Evolutionary conservation across 1,140 invertebrate genomes (phyloP).

Genomic region (Phthorimaea operculella): DNA sequence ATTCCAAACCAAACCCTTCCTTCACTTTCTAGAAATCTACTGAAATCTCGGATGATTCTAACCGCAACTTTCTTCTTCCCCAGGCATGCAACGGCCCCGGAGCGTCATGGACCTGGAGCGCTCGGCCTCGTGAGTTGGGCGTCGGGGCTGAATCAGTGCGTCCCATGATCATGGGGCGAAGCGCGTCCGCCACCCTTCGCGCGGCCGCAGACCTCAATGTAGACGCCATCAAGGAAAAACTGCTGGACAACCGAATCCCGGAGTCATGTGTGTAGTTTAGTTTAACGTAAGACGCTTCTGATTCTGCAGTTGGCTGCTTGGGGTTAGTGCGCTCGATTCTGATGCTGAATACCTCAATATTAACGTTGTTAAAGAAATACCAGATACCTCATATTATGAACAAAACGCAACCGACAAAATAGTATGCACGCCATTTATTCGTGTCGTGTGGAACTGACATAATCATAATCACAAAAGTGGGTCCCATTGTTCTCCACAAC

Average conservation of each 20-base stretch:
- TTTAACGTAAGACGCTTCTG: neutral
- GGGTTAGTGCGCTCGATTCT: neutral
- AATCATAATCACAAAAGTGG: no score
- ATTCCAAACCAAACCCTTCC: no score
- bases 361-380: no score
- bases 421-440: no score
- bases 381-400: no score
- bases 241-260: constrained; percentile 79
- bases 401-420: no score
- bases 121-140: constrained; percentile 47
- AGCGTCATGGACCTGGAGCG: constrained; percentile 62
- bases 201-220: constrained; percentile 68
- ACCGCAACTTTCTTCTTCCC: constrained; percentile 1
- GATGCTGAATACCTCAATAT: neutral
- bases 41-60: no score
- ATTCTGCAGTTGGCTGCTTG: neutral
- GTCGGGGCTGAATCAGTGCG: constrained; percentile 51
- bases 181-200: constrained; percentile 40
- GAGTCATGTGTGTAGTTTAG: constrained; percentile 77
- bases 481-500: no score
- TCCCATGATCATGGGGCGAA: constrained; percentile 36
- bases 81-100: constrained; percentile 58
- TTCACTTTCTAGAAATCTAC: no score
- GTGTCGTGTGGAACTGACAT: no score
- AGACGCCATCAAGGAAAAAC: constrained; percentile 78